phyloP scores from a whole-genome alignment of 2,797 vertebrate species.

The Acropternis orthonyx region DNA sequence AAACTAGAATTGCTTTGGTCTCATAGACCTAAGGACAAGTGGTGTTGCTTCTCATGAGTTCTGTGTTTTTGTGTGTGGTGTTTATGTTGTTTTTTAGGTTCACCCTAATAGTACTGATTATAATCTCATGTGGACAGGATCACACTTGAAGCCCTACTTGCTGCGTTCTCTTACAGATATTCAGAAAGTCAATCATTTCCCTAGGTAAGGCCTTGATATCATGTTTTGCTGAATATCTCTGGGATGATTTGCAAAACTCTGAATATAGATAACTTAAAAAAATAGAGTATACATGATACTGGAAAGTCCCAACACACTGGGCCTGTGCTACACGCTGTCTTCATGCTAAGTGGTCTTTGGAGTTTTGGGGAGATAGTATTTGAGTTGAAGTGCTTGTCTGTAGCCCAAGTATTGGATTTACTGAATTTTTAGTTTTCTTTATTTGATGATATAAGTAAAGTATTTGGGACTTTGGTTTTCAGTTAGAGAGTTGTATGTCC shows the following conservation, averaged over 20 bases:
- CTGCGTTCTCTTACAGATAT: constrained; percentile 90
- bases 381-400: neutral
- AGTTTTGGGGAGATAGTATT: neutral
- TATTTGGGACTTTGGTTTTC: neutral
- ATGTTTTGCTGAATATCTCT: neutral
- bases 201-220: constrained; percentile 81
- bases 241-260: neutral
- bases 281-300: neutral
- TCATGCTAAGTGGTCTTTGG: neutral
- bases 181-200: constrained; percentile 98
- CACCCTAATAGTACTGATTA: constrained; percentile 92
- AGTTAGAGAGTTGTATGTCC: neutral
- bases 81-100: constrained; percentile 76
- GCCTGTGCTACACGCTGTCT: neutral
- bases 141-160: constrained; percentile 91
- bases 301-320: neutral
- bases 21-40: neutral
- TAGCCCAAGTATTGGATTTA: neutral
- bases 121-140: constrained; percentile 97
- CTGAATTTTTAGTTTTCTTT: neutral
- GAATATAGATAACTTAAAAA: neutral
- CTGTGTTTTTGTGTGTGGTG: neutral
- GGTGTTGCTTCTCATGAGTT: neutral
- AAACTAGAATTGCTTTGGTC: neutral
- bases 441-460: neutral